These are phyloP conservation scores for Heliconius hewitsoni DNA, from an alignment of 1,140 invertebrate genomes.

Conservation along the genomic window DNA sequence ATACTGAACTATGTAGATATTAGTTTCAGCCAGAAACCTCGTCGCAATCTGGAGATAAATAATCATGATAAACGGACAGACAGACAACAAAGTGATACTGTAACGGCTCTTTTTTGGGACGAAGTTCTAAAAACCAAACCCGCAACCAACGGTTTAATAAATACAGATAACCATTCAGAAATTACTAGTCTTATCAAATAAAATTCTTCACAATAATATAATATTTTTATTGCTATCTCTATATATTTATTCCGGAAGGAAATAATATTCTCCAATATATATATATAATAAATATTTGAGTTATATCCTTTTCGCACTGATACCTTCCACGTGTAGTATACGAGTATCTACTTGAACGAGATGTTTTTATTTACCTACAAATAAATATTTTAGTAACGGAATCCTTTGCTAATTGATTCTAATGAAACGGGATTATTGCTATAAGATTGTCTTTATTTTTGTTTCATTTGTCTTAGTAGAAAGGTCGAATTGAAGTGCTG, in stretches of 20 bases:
- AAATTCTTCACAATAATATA: neutral
- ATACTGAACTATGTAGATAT: no score
- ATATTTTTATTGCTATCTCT: neutral
- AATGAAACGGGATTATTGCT: conserved; percentile 8
- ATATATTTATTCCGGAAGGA: neutral
- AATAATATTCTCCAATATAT: conserved; percentile 2
- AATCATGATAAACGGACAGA: no score
- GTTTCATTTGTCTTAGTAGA: conserved; percentile 14
- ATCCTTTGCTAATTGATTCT: conserved; percentile 34
- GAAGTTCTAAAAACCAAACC: no score
- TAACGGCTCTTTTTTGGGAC: no score
- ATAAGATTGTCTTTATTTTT: conserved; percentile 7
- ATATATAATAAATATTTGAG: neutral
- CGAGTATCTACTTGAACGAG: neutral
- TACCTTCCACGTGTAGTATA: neutral
- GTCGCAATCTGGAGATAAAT: no score
- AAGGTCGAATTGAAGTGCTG: neutral
- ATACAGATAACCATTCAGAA: no score
- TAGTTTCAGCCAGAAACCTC: no score
- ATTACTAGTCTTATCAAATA: neutral
- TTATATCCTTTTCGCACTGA: neutral
- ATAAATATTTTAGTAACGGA: conserved; percentile 28
- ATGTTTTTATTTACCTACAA: conserved; percentile 2
- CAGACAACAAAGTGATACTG: no score
- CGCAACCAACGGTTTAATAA: no score